A percentile compares a stretch with the other conserved stretches of the same genome.
These are phyloP conservation scores for Oriolus oriolus DNA, from an alignment of 2,113 vertebrate genomes.

Conservation along the genomic window DNA sequence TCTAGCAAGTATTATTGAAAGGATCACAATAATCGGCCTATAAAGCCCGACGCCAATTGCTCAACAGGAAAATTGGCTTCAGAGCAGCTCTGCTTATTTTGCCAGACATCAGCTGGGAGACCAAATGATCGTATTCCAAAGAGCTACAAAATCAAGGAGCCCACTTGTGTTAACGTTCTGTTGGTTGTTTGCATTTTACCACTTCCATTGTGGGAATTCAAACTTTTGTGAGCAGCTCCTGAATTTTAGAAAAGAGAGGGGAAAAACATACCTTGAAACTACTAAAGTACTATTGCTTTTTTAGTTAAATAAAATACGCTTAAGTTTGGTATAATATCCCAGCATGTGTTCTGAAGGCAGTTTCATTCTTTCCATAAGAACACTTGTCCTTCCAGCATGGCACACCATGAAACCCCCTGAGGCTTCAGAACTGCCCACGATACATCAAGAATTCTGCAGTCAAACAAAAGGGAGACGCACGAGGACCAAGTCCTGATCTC, in stretches of 20 bases:
- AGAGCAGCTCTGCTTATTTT: not conserved
- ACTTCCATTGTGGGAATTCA: not conserved
- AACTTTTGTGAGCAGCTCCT: not conserved
- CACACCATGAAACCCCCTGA: not conserved
- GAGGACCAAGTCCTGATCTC: not conserved
- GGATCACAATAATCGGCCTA: not conserved
- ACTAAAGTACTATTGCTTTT: not conserved
- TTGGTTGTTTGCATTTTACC: not conserved
- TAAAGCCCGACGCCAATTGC: not conserved
- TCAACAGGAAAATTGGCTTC: slow-evolving; percentile 31
- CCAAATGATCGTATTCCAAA: not conserved
- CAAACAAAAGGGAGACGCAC: fast-evolving
- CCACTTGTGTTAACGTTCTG: not conserved
- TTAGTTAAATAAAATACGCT: not conserved
- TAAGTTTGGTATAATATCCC: not conserved
- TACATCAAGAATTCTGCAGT: not conserved
- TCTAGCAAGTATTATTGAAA: not conserved
- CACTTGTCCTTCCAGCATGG: not conserved
- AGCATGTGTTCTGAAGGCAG: not conserved
- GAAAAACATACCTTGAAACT: not conserved
- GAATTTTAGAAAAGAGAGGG: not conserved
- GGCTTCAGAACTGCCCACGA: not conserved
- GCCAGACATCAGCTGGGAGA: slow-evolving; percentile 33
- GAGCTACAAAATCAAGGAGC: not conserved
- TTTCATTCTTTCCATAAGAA: not conserved